These are phyloP conservation scores for Paracyclopina nana DNA, from an alignment of 1,140 invertebrate species.

Conservation along the genomic window DNA sequence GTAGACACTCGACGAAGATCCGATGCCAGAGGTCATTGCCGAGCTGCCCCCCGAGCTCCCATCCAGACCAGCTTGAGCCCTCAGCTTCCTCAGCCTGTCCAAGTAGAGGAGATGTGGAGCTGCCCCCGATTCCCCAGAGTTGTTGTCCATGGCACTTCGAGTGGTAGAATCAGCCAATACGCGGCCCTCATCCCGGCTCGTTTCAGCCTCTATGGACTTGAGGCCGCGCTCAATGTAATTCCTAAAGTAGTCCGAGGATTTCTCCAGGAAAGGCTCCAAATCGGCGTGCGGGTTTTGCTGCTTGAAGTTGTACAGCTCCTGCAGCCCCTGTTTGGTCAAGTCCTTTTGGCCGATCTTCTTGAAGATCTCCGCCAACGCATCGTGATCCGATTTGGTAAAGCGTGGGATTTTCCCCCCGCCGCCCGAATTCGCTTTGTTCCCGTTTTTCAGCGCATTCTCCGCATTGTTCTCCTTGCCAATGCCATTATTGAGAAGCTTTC, in stretches of 20 bases:
- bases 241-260: constrained; percentile 73
- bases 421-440: constrained; percentile 15
- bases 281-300: constrained; percentile 72
- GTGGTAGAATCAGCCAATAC: neutral
- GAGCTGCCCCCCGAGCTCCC: neutral
- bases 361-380: constrained; percentile 68
- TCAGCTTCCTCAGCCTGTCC: neutral
- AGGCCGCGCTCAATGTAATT: constrained; percentile 74
- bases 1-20: neutral
- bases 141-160: neutral
- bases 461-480: constrained; percentile 12
- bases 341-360: constrained; percentile 76
- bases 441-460: constrained; percentile 7
- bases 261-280: constrained; percentile 68
- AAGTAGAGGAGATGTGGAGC: constrained; percentile 1
- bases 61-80: neutral
- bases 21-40: neutral
- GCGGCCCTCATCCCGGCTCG: constrained; percentile 19
- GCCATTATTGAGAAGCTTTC: constrained; percentile 15
- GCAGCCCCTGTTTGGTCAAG: constrained; percentile 62
- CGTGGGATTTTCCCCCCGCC: constrained; percentile 25
- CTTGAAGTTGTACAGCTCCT: constrained; percentile 71
- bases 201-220: constrained; percentile 45
- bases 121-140: neutral
- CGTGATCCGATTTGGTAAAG: constrained; percentile 50